Evolutionary conservation across 1,140 invertebrate genomes (phyloP).

Genomic region (Cyphomyrmex costatus): DNA sequence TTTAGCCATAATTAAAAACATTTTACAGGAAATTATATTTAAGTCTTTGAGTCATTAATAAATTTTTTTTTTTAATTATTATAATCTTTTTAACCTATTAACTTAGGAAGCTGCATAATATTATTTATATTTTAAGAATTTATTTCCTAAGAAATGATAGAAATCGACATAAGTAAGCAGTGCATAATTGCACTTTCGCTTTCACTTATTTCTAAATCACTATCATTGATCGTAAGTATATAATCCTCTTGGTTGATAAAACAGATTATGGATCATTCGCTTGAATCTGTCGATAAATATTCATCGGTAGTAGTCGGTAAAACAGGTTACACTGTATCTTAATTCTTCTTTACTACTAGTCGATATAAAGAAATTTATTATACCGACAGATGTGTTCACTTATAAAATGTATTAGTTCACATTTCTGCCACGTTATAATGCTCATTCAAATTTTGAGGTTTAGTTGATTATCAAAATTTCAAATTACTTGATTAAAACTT

Average conservation of each 20-base stretch:
- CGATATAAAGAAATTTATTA: constrained; percentile 7
- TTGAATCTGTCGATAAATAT: background rate
- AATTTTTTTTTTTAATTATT: background rate
- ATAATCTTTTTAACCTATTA: background rate
- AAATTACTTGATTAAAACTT: background rate
- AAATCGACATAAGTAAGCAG: constrained; percentile 11
- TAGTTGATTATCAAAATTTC: background rate
- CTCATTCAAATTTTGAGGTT: background rate
- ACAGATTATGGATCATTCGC: constrained; percentile 11
- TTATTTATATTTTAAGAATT: constrained; percentile 4
- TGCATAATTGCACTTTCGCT: constrained; percentile 50
- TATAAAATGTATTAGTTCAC: background rate
- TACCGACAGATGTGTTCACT: background rate
- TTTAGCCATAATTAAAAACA: background rate
- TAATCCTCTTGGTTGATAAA: constrained; percentile 53
- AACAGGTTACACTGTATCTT: no score
- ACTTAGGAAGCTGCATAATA: background rate
- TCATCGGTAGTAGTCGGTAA: constrained; percentile 40
- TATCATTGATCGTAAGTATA: background rate
- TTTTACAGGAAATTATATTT: background rate
- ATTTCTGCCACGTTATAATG: background rate
- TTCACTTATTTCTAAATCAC: constrained; percentile 44
- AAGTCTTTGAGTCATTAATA: background rate
- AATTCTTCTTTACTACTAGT: background rate
- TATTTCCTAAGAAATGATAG: constrained; percentile 7